Evolutionary conservation across 2,888 invertebrate species (phyloP).

Genomic region (Orthosia gothica): DNA sequence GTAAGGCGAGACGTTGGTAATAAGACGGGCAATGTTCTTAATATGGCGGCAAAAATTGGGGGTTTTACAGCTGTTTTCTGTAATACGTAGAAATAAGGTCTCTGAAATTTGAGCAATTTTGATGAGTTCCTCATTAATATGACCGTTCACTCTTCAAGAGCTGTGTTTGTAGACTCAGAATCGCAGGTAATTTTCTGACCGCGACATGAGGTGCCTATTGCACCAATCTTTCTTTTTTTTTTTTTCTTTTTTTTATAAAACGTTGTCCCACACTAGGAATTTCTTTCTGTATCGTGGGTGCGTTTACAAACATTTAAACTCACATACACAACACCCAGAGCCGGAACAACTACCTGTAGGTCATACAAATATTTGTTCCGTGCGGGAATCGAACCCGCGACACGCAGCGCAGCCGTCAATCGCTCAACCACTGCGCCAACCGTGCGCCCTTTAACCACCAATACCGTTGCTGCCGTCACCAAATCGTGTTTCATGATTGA

Average conservation of each 20-base stretch:
- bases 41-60: conserved; percentile 26
- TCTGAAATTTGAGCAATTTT: background rate
- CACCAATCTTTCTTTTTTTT: too few species aligned
- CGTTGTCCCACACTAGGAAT: too few species aligned
- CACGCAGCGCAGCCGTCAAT: too few species aligned
- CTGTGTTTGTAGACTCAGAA: background rate
- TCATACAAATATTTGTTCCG: too few species aligned
- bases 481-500: conserved; percentile 10
- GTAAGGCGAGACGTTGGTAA: conserved; percentile 36
- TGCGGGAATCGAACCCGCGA: too few species aligned
- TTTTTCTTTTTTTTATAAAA: too few species aligned
- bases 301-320: too few species aligned
- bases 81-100: background rate
- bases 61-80: conserved; percentile 7
- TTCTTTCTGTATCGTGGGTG: too few species aligned
- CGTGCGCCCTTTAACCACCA: too few species aligned
- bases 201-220: background rate
- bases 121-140: background rate
- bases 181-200: background rate
- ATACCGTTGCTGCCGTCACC: background rate
- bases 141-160: background rate
- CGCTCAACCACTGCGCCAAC: too few species aligned
- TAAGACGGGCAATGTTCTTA: conserved; percentile 16
- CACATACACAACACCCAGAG: too few species aligned
- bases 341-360: too few species aligned